Conservation (phyloP, 2,888 invertebrate genomes). For the Melieria picta region DNA sequence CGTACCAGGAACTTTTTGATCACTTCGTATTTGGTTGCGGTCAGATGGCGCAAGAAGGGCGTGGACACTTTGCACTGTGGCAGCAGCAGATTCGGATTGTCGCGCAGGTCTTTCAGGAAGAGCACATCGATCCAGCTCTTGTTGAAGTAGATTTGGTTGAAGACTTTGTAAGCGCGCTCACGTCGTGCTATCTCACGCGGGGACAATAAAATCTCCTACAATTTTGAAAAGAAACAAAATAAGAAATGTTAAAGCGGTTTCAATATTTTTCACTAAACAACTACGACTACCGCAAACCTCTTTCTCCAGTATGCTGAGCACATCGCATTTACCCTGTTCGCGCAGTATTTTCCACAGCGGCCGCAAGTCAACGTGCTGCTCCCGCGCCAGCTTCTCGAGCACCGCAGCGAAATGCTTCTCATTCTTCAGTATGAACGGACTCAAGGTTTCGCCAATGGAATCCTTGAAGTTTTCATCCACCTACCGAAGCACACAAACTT, state of each 20-base stretch:
- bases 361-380: conserved; percentile 48
- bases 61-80: conserved; percentile 52
- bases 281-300: conserved; percentile 38
- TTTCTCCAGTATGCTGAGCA: conserved; percentile 55
- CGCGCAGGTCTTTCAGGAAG: conserved; percentile 52
- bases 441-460: conserved; percentile 54
- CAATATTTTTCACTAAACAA: background rate
- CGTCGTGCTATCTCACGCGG: conserved; percentile 57
- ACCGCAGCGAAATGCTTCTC: conserved; percentile 51
- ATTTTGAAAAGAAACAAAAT: background rate
- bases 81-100: conserved; percentile 51
- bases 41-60: conserved; percentile 45
- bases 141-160: conserved; percentile 59
- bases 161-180: conserved; percentile 52
- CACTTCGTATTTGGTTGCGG: conserved; percentile 51
- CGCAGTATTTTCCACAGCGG: conserved; percentile 58
- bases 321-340: conserved; percentile 57
- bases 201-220: conserved; percentile 52
- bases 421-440: conserved; percentile 55
- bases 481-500: conserved; percentile 43
- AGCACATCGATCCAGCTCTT: conserved; percentile 57
- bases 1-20: conserved; percentile 54
- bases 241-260: no score
- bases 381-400: conserved; percentile 45
- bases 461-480: conserved; percentile 59